Conservation (phyloP, 2,113 vertebrate species). For the Eupsittula cactorum region DNA sequence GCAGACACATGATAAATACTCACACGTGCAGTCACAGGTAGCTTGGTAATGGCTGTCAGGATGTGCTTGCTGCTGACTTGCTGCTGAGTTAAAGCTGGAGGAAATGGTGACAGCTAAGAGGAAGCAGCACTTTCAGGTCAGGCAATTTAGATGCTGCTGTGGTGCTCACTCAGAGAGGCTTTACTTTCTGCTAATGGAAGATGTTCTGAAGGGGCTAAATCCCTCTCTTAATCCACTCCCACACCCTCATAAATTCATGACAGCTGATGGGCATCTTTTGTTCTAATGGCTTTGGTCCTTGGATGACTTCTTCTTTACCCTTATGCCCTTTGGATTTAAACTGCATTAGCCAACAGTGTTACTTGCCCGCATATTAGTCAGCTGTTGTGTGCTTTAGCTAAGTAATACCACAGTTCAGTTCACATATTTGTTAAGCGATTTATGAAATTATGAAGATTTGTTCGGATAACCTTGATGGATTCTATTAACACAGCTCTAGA, state of each 20-base stretch:
- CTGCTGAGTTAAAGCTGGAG: not conserved
- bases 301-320: not conserved
- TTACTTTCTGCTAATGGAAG: conserved; percentile 10
- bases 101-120: not conserved
- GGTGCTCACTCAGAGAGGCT: not conserved
- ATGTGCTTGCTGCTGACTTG: not conserved
- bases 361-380: not conserved
- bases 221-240: not conserved
- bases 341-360: not conserved
- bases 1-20: not conserved
- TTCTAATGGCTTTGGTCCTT: not conserved
- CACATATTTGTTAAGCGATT: not conserved
- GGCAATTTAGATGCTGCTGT: not conserved
- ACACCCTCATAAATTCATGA: not conserved
- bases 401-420: not conserved
- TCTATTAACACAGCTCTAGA: not conserved
- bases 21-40: not conserved
- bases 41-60: rapidly evolving
- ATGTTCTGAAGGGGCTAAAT: conserved; percentile 26
- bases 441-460: not conserved
- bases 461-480: not conserved
- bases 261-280: not conserved
- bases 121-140: not conserved
- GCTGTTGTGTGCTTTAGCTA: not conserved
- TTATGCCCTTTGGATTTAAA: not conserved